Conservation (phyloP, 2,888 invertebrate species). For the Cremastobaeus sp. region DNA sequence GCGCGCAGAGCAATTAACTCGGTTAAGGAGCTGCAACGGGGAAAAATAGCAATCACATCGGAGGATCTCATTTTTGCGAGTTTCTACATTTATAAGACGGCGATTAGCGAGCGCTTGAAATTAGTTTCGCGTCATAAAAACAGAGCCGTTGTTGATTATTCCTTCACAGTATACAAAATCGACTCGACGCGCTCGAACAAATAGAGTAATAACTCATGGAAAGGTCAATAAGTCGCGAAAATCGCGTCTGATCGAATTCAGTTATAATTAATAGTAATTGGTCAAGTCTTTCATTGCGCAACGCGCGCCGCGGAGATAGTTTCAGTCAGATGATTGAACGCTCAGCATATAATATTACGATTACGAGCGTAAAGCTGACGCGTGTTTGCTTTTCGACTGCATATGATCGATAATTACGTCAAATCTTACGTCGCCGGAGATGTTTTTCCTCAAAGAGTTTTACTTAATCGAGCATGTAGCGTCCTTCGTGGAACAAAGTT, state of each 20-base stretch:
- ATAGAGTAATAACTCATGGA: slow-evolving; percentile 17
- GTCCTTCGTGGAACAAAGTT: slow-evolving; percentile 31
- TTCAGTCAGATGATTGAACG: slow-evolving; percentile 5
- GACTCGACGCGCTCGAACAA: neutral
- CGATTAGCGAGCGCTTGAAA: neutral
- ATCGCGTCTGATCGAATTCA: slow-evolving; percentile 19
- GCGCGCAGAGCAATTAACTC: slow-evolving; percentile 40
- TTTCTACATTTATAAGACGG: neutral
- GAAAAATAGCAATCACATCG: neutral
- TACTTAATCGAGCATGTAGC: slow-evolving; percentile 20
- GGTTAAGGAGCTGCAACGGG: slow-evolving; percentile 18
- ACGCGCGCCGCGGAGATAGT: neutral
- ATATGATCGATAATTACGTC: slow-evolving; percentile 41
- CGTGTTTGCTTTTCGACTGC: slow-evolving; percentile 27
- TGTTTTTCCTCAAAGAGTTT: slow-evolving; percentile 17
- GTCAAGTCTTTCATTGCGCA: slow-evolving; percentile 20
- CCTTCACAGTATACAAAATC: neutral
- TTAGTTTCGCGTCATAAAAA: too few species aligned
- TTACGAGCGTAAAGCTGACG: neutral
- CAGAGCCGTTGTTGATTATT: slow-evolving; percentile 9
- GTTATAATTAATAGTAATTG: slow-evolving; percentile 22
- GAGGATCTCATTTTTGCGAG: neutral
- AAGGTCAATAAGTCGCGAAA: slow-evolving; percentile 31
- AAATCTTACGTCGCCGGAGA: slow-evolving; percentile 21
- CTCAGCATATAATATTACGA: slow-evolving; percentile 8